Conservation (phyloP, 1,140 invertebrate species). For the Acromyrmex echinatior region DNA sequence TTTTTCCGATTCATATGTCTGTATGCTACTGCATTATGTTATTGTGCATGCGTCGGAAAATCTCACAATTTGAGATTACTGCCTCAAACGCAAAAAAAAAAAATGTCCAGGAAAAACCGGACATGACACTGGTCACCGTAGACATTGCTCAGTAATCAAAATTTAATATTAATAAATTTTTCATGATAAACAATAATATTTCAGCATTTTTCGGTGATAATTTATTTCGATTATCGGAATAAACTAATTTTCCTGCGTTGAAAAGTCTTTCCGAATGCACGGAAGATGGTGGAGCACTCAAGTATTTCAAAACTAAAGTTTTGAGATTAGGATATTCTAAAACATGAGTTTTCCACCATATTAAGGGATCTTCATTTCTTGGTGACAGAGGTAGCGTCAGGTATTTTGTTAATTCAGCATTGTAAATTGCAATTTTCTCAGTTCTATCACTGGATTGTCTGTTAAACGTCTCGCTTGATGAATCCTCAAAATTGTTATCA, state of each 20-base stretch:
- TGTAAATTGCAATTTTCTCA: slow-evolving; percentile 10
- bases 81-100: no score
- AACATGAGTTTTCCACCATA: slow-evolving; percentile 35
- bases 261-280: slow-evolving; percentile 32
- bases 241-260: neutral
- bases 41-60: no score
- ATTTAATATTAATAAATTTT: slow-evolving; percentile 31
- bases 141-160: neutral
- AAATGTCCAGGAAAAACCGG: no score
- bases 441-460: slow-evolving; percentile 1
- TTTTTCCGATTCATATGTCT: no score
- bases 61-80: no score
- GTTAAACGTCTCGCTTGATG: neutral
- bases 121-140: no score
- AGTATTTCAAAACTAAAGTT: slow-evolving; percentile 28
- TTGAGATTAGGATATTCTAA: slow-evolving; percentile 40
- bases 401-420: slow-evolving; percentile 21
- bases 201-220: slow-evolving; percentile 14
- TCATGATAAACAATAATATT: slow-evolving; percentile 27
- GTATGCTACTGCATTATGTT: no score
- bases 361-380: slow-evolving; percentile 3
- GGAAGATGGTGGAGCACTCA: neutral
- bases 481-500: slow-evolving; percentile 19
- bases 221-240: slow-evolving; percentile 33
- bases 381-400: neutral